Conservation (phyloP, 2,888 invertebrate species). For the Noctua comes region DNA sequence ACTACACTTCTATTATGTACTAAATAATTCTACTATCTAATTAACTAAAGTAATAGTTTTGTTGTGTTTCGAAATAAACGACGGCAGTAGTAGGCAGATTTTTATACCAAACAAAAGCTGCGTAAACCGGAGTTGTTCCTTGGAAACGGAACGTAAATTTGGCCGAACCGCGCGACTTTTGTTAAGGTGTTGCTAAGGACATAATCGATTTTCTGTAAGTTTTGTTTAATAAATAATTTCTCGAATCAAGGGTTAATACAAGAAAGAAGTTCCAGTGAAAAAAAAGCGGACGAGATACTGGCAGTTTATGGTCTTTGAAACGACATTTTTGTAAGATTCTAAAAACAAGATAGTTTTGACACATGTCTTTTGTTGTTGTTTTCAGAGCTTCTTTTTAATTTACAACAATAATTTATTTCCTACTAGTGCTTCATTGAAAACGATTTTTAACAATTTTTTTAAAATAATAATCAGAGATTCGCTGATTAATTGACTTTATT, state of each 20-base stretch:
- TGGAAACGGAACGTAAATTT: conserved; percentile 69
- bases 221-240: conserved; percentile 32
- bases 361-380: conserved; percentile 70
- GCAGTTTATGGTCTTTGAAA: conserved; percentile 46
- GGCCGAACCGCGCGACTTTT: conserved; percentile 80
- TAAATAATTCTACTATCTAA: neutral
- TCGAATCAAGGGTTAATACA: neutral
- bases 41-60: neutral
- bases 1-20: neutral
- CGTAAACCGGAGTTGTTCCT: conserved; percentile 49
- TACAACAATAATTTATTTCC: conserved; percentile 68
- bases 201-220: conserved; percentile 80
- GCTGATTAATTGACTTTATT: conserved; percentile 16
- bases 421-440: conserved; percentile 55
- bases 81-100: neutral
- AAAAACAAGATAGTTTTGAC: conserved; percentile 76
- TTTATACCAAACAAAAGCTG: neutral
- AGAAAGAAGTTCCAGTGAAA: conserved; percentile 15
- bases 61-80: neutral
- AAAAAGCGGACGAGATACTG: conserved; percentile 40
- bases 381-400: conserved; percentile 72
- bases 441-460: conserved; percentile 47
- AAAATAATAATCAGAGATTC: conserved; percentile 15
- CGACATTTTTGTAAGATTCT: conserved; percentile 71
- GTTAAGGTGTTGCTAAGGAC: conserved; percentile 81